Evolutionary conservation across 1,140 invertebrate species (phyloP).

Genomic region (Tenebrio molitor): DNA sequence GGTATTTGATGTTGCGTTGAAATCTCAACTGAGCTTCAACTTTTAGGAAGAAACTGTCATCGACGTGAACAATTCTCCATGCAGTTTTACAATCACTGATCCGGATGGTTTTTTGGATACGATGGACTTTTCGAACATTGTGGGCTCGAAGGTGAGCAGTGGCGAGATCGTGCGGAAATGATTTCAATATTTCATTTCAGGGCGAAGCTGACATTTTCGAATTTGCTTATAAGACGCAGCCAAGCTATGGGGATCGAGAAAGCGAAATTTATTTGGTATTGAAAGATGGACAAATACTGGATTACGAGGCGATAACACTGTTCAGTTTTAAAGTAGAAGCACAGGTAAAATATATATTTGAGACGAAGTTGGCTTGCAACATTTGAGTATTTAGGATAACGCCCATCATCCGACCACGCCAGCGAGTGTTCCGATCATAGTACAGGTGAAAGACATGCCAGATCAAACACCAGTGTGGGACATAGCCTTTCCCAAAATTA

Average conservation of each 20-base stretch:
- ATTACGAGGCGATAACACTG: neutral
- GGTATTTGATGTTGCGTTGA: too few relatives aligned
- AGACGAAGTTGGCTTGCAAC: neutral
- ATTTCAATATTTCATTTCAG: slow-evolving; percentile 2
- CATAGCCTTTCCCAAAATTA: neutral
- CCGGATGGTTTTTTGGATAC: slow-evolving; percentile 11
- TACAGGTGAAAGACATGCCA: slow-evolving; percentile 7
- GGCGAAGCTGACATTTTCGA: slow-evolving; percentile 7
- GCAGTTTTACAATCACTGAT: neutral
- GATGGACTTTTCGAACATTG: slow-evolving; percentile 1
- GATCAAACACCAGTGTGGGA: slow-evolving; percentile 15
- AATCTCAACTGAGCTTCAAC: too few relatives aligned
- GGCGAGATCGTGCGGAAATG: neutral
- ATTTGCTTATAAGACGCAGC: neutral
- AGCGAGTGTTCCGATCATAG: neutral
- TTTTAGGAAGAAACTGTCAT: slow-evolving; percentile 23
- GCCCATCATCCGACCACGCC: slow-evolving; percentile 13
- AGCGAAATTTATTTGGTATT: slow-evolving; percentile 21
- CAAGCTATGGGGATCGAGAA: neutral
- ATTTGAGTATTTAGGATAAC: slow-evolving; percentile 21
- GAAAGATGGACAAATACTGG: neutral
- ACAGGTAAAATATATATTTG: neutral
- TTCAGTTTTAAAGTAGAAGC: slow-evolving; percentile 23
- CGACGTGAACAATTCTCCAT: neutral
- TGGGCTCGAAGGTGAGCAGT: neutral